Conservation (phyloP, 2,113 vertebrate species). For the Psilopsiagon aymara region DNA sequence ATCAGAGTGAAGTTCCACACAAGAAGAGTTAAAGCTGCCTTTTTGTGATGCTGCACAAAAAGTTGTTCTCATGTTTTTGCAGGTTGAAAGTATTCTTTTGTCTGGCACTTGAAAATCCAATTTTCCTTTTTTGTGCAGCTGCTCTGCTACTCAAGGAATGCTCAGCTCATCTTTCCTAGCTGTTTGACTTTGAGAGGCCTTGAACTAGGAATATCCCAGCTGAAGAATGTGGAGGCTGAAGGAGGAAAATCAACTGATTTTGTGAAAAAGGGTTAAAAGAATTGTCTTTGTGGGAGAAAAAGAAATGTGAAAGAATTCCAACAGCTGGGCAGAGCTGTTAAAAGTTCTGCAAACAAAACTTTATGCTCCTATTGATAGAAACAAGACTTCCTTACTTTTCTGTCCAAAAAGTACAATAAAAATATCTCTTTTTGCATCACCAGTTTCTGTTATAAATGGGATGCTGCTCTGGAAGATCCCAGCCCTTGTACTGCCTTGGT, state of each 20-base stretch:
- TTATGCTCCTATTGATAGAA: background rate
- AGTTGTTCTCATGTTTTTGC: background rate
- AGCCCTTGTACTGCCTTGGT: background rate
- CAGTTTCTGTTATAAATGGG: background rate
- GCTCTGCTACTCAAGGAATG: background rate
- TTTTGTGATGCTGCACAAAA: background rate
- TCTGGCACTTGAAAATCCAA: background rate
- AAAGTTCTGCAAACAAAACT: background rate
- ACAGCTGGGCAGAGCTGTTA: background rate
- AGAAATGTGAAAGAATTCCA: background rate
- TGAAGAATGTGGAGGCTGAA: background rate
- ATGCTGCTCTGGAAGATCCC: background rate
- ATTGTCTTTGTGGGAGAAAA: background rate
- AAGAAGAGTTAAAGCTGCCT: background rate
- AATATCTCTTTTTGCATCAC: background rate
- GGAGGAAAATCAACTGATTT: background rate
- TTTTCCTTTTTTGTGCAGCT: background rate
- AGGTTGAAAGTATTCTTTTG: background rate
- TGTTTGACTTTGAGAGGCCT: constrained; percentile 29
- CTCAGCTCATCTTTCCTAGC: background rate
- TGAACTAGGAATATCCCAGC: background rate
- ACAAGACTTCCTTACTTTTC: background rate
- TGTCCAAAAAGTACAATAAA: background rate
- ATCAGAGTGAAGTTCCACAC: background rate
- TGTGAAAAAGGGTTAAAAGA: background rate